phyloP scores from a whole-genome alignment of 2,797 vertebrate species.

The Hemitrygon akajei region DNA sequence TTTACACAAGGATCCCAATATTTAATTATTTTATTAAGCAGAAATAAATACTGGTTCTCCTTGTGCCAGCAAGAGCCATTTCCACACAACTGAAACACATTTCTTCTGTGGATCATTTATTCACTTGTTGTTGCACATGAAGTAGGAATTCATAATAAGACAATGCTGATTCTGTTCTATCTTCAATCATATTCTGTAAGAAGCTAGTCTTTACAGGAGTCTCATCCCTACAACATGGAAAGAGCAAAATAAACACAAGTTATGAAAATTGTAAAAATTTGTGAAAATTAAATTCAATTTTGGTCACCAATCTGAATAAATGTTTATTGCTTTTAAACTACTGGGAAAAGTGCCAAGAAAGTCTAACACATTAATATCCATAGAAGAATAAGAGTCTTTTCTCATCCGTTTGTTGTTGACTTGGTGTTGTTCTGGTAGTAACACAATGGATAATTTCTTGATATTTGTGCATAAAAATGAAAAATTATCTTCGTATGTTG shows the following conservation, averaged over 20 bases:
- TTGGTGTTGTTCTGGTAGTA: neutral
- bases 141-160: slow-evolving; percentile 96
- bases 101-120: slow-evolving; percentile 68
- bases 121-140: slow-evolving; percentile 91
- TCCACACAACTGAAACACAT: slow-evolving; percentile 44
- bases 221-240: slow-evolving; percentile 68
- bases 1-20: slow-evolving; percentile 35
- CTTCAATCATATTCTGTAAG: slow-evolving; percentile 93
- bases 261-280: neutral
- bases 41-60: slow-evolving; percentile 39
- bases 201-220: slow-evolving; percentile 79
- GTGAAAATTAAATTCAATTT: neutral
- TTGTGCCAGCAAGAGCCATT: slow-evolving; percentile 47
- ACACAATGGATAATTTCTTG: too few species aligned
- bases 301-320: neutral
- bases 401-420: too few species aligned
- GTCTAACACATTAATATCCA: neutral
- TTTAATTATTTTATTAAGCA: slow-evolving; percentile 21
- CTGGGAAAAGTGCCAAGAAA: neutral
- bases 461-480: neutral
- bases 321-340: neutral
- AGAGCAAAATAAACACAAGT: neutral
- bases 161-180: slow-evolving; percentile 90
- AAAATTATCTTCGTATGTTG: neutral
- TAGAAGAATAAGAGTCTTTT: neutral